A percentile compares a stretch with the other conserved stretches of the same genome.
These are phyloP conservation scores for Porites lutea DNA, from an alignment of 64 coral and sea anemone species.

Conservation along the genomic window DNA sequence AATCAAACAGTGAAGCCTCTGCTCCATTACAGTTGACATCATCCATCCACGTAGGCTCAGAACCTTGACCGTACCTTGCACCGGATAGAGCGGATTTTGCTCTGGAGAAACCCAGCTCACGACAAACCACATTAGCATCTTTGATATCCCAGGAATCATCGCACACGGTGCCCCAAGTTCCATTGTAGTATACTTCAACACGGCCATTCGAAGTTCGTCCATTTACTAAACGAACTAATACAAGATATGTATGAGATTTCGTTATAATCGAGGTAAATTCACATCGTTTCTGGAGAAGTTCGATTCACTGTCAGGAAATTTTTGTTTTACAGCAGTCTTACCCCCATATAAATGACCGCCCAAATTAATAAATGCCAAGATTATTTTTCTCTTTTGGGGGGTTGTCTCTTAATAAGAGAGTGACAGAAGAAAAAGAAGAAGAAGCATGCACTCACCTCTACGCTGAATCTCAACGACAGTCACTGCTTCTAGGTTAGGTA, in stretches of 20 bases:
- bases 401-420: too few species aligned
- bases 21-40: not conserved
- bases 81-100: not conserved
- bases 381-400: too few species aligned
- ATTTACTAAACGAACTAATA: slow-evolving; percentile 5
- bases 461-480: not conserved
- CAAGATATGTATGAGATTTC: not conserved
- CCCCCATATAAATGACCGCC: too few species aligned
- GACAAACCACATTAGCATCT: slow-evolving; percentile 51
- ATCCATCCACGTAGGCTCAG: slow-evolving; percentile 4
- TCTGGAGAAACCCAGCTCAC: slow-evolving; percentile 42
- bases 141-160: slow-evolving; percentile 4
- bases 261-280: too few species aligned
- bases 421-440: too few species aligned
- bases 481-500: not conserved
- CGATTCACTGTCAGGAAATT: too few species aligned
- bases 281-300: too few species aligned
- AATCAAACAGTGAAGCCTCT: not conserved
- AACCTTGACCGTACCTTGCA: not conserved
- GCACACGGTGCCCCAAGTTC: slow-evolving; percentile 27
- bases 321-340: too few species aligned
- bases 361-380: too few species aligned
- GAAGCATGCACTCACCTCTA: too few species aligned
- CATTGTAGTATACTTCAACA: slow-evolving; percentile 41
- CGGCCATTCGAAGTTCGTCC: not conserved